Evolutionary conservation across 2,888 invertebrate genomes (phyloP), one percentile per base, ranked within the genome.

Genomic region (Acleris holmiana): DNA sequence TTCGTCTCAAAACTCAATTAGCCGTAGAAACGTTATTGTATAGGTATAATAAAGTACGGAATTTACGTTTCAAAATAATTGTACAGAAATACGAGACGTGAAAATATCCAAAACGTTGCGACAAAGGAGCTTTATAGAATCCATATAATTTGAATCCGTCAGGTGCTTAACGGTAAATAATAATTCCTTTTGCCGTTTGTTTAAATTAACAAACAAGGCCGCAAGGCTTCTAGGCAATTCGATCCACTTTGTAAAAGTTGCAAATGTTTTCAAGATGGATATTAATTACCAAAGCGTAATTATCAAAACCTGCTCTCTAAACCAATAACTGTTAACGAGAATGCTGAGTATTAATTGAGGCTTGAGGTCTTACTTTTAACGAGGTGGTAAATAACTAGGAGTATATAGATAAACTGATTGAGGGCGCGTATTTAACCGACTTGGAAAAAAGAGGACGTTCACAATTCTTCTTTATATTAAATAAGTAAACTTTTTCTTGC

Each of bases 191-290:
- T 21, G 49, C 59, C 49, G 54, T 60, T 65, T 65, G 65, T 60
- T 65, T 60, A 55, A 65, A 65, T 65, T 55, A 65, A 60, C 65
- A 60, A 60, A 59, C 54, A 65, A 65, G 44, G 44, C 58, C 54
- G 64, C 54, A 65, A 65, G 35, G 46, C 58, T 55, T 35, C 55
- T 54, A 44, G 55, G 60, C 60, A 65, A 65, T 55, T 60, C 47
- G 55, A 65, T 65, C 55, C 65, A 65, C 49, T 65, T 65, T 50
- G 54, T 29, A 54, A 59, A 54, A 64, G 59, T 64, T 59, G 54
- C 23, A 55, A 65, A 65, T 65, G 41, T 60, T 65, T 46, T 60
- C 59, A 55, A 49, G 60, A 50, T 60, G 55, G 60, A 60, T 65
- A 54, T 65, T 65, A 60, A 65, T 65, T 60, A 60, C 54, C 49